phyloP scores from a whole-genome alignment of 2,113 vertebrate species.

The Cyanocitta stelleri region DNA sequence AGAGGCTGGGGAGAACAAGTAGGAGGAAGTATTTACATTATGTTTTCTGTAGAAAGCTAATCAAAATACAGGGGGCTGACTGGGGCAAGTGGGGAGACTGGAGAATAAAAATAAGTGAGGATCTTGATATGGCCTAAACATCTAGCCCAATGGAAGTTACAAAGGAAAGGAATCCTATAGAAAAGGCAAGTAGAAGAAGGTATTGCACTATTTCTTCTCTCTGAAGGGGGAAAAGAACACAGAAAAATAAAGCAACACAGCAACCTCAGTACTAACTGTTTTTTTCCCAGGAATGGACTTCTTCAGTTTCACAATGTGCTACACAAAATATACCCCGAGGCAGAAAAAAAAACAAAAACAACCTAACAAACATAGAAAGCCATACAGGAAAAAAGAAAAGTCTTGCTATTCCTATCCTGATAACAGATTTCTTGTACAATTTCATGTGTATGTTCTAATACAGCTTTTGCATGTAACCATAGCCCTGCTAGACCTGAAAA shows the following conservation, averaged over 20 bases:
- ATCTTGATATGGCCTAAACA: not conserved
- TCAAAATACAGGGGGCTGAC: not conserved
- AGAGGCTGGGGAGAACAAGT: not conserved
- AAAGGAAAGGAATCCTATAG: not conserved
- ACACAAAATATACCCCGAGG: not conserved
- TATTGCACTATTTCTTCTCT: not conserved
- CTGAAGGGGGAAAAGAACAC: not conserved
- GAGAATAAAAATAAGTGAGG: not conserved
- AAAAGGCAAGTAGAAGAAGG: not conserved
- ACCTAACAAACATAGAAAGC: too few species aligned
- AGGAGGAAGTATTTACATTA: not conserved
- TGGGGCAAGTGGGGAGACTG: not conserved
- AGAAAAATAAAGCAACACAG: not conserved
- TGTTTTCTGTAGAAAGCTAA: not conserved
- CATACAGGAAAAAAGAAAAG: not conserved
- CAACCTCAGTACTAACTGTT: not conserved
- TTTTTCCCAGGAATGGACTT: not conserved
- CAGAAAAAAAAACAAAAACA: not conserved
- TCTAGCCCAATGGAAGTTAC: accelerated
- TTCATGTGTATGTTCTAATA: not conserved
- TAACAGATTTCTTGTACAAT: not conserved
- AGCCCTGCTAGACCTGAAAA: not conserved
- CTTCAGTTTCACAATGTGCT: not conserved
- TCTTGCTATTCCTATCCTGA: not conserved
- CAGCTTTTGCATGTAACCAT: not conserved